Base-by-base conservation (phyloP, 2,797 vertebrate genomes). In the Xenopus petersii region DNA sequence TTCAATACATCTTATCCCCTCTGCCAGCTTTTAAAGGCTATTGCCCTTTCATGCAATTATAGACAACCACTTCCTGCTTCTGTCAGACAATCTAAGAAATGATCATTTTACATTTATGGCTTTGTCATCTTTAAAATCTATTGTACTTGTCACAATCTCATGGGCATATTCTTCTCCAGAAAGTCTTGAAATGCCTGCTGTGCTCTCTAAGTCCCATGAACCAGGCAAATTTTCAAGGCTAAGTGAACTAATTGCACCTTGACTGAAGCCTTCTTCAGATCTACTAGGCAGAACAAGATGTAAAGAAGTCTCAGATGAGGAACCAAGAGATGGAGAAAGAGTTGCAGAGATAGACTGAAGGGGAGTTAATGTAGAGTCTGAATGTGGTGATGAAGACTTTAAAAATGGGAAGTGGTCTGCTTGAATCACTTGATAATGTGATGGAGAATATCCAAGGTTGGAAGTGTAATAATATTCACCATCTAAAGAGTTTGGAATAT, bases 271-370 rank as follows among this genome's bases (percentile, higher is more conserved):
- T 82, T 89, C 89, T 69, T 92, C 88, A 0, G 90, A 91, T 59
- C 86, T 89, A 85, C 90, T 91, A 59, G 90, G 91, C 76, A 91
- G 84, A 56, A 90, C 84, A 0, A 91, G 87, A 63, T 88, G 90
- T 58, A 90, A 64, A 0, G 91, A 92, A 0, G 89, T 87, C 71
- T 92, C 89, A 1, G 91, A 91, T 0, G 91, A 89, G 59, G 90
- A 91, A 49, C 86, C 87, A 33, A 82, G 75, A 0, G 90, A 91
- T 70, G 91, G 87, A 0, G 92, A 91, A 67, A 93, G 86, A 0
- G 91, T 92, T 4, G 89, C 90, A 4, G 92, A 92, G 80, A 93
- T 88, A 71, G 92, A 92, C 82, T 91, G 92, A 75, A 92, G 86
- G 68, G 91, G 89, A 26, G 90, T 89, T 83, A 90, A 82, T 0